Percentiles rank a stretch among this genome's conserved stretches.
These are phyloP conservation scores for Chaenodraco wilsoni DNA, from an alignment of 2,797 vertebrate genomes.

Conservation along the genomic window DNA sequence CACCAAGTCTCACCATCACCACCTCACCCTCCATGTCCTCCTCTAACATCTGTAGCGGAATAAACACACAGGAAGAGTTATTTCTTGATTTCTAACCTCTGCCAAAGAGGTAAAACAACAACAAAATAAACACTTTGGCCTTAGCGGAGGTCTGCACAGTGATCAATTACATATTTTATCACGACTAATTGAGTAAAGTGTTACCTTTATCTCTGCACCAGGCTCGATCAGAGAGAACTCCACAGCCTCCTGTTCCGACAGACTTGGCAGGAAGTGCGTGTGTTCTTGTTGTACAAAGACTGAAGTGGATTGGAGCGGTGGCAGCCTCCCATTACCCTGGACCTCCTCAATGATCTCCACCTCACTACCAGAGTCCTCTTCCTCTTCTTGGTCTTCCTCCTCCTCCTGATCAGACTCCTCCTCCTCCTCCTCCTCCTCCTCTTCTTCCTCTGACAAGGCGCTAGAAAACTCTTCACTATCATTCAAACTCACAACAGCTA, in stretches of 20 bases:
- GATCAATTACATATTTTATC: no score
- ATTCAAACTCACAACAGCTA: constrained; percentile 85
- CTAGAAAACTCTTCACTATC: constrained; percentile 84
- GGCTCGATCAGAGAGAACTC: constrained; percentile 75
- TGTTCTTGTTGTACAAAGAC: constrained; percentile 64
- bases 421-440: constrained; percentile 24
- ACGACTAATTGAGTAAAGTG: no score
- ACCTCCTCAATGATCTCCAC: constrained; percentile 85
- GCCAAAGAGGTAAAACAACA: no score
- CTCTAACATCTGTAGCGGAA: constrained; percentile 68
- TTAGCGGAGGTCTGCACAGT: no score
- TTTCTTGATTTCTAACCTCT: background rate
- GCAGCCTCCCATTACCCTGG: constrained; percentile 76
- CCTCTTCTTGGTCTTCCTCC: constrained; percentile 67
- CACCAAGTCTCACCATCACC: constrained; percentile 80
- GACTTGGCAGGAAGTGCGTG: constrained; percentile 65
- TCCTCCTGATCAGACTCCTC: constrained; percentile 62
- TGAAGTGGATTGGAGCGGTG: constrained; percentile 63
- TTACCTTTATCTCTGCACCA: constrained; percentile 73
- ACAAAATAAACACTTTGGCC: no score
- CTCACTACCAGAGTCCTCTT: constrained; percentile 81
- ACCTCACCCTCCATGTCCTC: constrained; percentile 77
- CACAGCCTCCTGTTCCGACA: constrained; percentile 72
- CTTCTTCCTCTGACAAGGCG: constrained; percentile 75
- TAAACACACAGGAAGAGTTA: constrained; percentile 1